A percentile compares a stretch with the other conserved stretches of the same genome.
phyloP scores from a whole-genome alignment of 2,113 vertebrate genomes.

The Antigone vipio region DNA sequence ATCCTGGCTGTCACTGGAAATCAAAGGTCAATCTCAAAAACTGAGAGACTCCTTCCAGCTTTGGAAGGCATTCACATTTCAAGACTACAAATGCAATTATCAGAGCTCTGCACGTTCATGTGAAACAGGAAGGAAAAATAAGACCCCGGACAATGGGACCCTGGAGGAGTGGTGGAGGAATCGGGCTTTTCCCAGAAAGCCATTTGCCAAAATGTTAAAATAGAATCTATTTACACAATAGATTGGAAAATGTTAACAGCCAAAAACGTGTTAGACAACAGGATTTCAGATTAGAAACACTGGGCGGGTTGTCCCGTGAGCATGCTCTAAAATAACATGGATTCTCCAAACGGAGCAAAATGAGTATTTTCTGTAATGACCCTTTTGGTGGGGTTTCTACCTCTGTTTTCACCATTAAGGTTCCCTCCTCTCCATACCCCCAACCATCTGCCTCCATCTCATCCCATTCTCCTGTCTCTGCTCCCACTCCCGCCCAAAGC shows the following conservation, averaged over 20 bases:
- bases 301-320: not conserved
- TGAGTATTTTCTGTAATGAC: not conserved
- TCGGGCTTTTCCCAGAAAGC: not conserved
- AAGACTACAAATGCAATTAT: slow-evolving; percentile 40
- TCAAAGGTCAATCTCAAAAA: slow-evolving; percentile 49
- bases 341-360: not conserved
- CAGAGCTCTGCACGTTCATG: not conserved
- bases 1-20: slow-evolving; percentile 52
- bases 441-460: not conserved
- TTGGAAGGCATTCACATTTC: slow-evolving; percentile 29
- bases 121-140: slow-evolving; percentile 49
- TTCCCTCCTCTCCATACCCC: not conserved
- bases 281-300: not conserved
- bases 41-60: slow-evolving; percentile 4
- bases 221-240: slow-evolving; percentile 25
- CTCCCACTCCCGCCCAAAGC: not conserved
- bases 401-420: not conserved
- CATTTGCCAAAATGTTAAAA: slow-evolving; percentile 19
- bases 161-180: not conserved
- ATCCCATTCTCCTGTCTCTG: not conserved
- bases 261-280: not conserved
- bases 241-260: not conserved
- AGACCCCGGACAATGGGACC: slow-evolving; percentile 37
- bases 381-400: not conserved
- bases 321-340: not conserved